These are phyloP conservation scores for Blera fallax DNA, from an alignment of 2,888 invertebrate genomes.

Conservation along the genomic window DNA sequence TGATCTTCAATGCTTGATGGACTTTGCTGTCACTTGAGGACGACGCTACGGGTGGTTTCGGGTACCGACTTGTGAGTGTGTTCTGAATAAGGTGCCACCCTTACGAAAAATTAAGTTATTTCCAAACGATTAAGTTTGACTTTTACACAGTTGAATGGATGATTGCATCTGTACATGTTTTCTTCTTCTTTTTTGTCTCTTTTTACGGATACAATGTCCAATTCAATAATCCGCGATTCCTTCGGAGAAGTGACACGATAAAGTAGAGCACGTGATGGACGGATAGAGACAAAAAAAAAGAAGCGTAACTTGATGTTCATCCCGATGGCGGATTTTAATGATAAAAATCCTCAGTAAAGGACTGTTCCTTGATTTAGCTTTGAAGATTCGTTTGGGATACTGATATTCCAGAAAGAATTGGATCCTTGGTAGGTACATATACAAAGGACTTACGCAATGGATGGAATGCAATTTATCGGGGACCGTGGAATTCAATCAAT, in stretches of 20 bases:
- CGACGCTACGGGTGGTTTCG: no score
- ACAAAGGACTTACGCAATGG: slow-evolving; percentile 32
- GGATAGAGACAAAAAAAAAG: not conserved
- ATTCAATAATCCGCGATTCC: slow-evolving; percentile 61
- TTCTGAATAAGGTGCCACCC: slow-evolving; percentile 6
- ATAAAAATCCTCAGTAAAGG: slow-evolving; percentile 27
- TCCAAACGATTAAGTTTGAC: slow-evolving; percentile 75
- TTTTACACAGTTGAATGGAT: slow-evolving; percentile 72
- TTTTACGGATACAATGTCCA: slow-evolving; percentile 56
- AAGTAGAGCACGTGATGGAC: slow-evolving; percentile 48
- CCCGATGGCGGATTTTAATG: slow-evolving; percentile 57
- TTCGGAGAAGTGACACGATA: slow-evolving; percentile 11
- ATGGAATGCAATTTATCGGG: slow-evolving; percentile 52
- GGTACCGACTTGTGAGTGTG: not conserved
- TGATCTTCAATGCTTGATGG: slow-evolving; percentile 52
- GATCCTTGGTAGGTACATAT: not conserved
- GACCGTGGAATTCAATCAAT: slow-evolving; percentile 62
- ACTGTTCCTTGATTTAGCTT: slow-evolving; percentile 27
- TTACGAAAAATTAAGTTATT: slow-evolving; percentile 73
- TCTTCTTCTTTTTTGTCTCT: not conserved
- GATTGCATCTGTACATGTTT: slow-evolving; percentile 64
- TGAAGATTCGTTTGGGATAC: slow-evolving; percentile 44
- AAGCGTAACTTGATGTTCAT: slow-evolving; percentile 10
- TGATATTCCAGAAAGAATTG: slow-evolving; percentile 18
- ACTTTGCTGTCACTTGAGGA: slow-evolving; percentile 39